Base-by-base conservation (phyloP, 2,888 invertebrate genomes). In the Trachelus tabidus region DNA sequence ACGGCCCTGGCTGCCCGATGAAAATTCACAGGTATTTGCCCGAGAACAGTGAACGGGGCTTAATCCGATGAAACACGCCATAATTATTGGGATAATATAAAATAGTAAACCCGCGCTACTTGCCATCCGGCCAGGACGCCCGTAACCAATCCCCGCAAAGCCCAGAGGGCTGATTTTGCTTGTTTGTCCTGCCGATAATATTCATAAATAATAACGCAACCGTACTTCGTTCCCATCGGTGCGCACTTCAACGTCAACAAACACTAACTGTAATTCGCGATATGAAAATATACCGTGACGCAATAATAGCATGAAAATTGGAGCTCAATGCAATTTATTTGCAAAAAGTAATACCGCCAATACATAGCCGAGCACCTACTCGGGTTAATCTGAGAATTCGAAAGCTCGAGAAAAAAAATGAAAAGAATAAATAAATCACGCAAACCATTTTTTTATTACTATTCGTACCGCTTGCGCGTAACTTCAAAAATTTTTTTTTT, bases 11-110 rank as follows among this genome's bases (percentile, higher is more conserved):
- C 12, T 33, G 3, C 9, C 15, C n/a, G n/a, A 35, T 23, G 73
- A 77, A 79, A 79, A 79, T 79, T 76, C 77, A 56, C 74, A 75
- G 68, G 73, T 74, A 78, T 79, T 79, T 78, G 78, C 78, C 68
- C 75, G 69, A 30, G 76, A 76, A 75, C 75, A 34, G 68, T 56
- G 73, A 34, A 33, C 73, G 68, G 23, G 34, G 73, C 69, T 80
- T 79, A 79, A 80, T 80, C 80, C 80, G 34, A 15, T 76, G 34
- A 73, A 78, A 80, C 75, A 76, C 73, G 73, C 77, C 75, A 80
- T 80, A 79, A 80, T 80, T 80, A 80, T 80, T 76, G 76, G 79
- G 71, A 75, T 80, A 79, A 80, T 79, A 80, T 80, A 80, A 80
- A 80, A 80, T 76, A 75, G 74, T 68, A 78, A 71, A 68, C 23